Conservation (phyloP, 2,888 invertebrate species). For the Linnaemya tessellans region DNA sequence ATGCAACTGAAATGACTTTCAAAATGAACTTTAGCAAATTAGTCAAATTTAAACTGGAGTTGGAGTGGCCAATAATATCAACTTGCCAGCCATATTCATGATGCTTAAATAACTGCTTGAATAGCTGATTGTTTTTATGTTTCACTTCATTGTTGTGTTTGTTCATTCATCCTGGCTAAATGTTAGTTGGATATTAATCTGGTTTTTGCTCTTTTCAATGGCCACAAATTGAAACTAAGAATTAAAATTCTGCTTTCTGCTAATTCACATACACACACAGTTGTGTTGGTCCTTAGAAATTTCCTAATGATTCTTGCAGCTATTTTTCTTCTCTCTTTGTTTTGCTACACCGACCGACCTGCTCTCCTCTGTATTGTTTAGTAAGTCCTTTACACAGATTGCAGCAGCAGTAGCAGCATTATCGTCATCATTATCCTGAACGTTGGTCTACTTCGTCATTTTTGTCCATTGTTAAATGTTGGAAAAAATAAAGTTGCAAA, state of each 20-base stretch:
- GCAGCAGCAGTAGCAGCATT: slow-evolving; percentile 32
- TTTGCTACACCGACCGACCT: slow-evolving; percentile 19
- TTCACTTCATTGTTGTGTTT: slow-evolving; percentile 21
- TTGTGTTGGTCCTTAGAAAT: slow-evolving; percentile 36
- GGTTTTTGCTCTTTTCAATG: slow-evolving; percentile 71
- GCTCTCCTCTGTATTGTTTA: not conserved
- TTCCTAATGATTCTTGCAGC: slow-evolving; percentile 51
- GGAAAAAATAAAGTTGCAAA: not conserved
- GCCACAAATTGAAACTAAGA: slow-evolving; percentile 78
- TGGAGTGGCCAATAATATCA: slow-evolving; percentile 17
- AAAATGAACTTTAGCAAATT: slow-evolving; percentile 67
- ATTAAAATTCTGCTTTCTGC: slow-evolving; percentile 37
- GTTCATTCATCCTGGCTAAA: slow-evolving; percentile 58
- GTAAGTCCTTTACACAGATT: slow-evolving; percentile 42
- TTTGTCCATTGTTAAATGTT: slow-evolving; percentile 47
- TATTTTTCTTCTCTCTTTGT: slow-evolving; percentile 24
- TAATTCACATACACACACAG: slow-evolving; percentile 31
- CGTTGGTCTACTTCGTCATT: slow-evolving; percentile 40
- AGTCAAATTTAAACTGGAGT: slow-evolving; percentile 44
- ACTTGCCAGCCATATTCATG: slow-evolving; percentile 35
- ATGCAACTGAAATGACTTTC: slow-evolving; percentile 66
- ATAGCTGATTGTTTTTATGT: slow-evolving; percentile 71
- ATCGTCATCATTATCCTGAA: slow-evolving; percentile 36
- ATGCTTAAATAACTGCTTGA: slow-evolving; percentile 74
- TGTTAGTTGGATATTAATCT: slow-evolving; percentile 69